Base-by-base conservation (phyloP, 2,797 vertebrate genomes). In the Melanotaenia maccullochi region DNA sequence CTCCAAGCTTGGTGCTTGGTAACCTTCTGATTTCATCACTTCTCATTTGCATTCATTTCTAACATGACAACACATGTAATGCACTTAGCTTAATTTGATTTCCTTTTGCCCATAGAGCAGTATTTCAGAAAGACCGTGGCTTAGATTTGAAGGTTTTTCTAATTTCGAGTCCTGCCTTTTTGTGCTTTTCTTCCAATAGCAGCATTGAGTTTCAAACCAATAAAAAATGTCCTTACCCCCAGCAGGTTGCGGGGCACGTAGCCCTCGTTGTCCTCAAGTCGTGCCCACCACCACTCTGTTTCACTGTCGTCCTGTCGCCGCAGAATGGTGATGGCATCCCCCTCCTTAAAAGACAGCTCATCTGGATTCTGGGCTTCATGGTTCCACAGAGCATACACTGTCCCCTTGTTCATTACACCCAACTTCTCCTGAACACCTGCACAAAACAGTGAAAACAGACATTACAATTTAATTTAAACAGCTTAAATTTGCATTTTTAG, bases 271-370 rank as follows among this genome's bases (percentile, higher is more conserved):
- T 98, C 97, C 1, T 96, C 96, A 0, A 98, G 96, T 65, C 95
- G 95, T 2, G 96, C 96, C 98, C 98, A 99, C 98, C 98, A 99
- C 98, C 98, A 99, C 14, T 99, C 97, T 0, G 97, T 99, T 84
- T 99, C 97, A 0, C 84, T 94, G 76, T 98, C 97, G 1, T 99
- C 98, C 85, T 97, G 97, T 65, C 96, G 96, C 63, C 95, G 91
- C 32, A 99, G 91, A 44, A 99, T 89, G 18, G 96, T 97, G 81
- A 99, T 94, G 78, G 97, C 93, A 9, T 99, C 97, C 0, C 97
- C 97, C 86, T 99, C 97, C 0, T 91, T 94, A 92, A 99, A 98
- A 0, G 96, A 94, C 80, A 99, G 79, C 93, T 99, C 98, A 0
- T 99, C 98, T 0, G 82, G 88, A 76, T 96, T 96, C 91, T 98